A percentile compares a stretch with the other conserved stretches of the same genome.
phyloP scores from a whole-genome alignment of 2,797 vertebrate genomes.

The Nasua narica region DNA sequence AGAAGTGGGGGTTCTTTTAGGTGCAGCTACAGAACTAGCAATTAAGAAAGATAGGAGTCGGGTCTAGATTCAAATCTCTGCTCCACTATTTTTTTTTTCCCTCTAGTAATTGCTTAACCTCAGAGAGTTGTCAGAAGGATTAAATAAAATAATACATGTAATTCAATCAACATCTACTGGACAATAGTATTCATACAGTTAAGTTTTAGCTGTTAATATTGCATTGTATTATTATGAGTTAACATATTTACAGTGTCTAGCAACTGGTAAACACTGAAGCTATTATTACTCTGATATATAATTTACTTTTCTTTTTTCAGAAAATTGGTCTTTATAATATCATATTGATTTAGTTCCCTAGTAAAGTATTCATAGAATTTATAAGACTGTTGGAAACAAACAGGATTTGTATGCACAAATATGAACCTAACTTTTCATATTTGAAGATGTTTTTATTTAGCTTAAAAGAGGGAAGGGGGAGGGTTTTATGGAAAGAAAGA shows the following conservation, averaged over 20 bases:
- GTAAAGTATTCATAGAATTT: neutral
- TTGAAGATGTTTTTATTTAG: neutral
- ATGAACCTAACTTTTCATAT: neutral
- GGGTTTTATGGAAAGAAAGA: neutral
- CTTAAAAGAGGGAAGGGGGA: neutral
- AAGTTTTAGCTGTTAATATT: constrained; percentile 26
- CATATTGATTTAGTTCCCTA: neutral
- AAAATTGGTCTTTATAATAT: neutral
- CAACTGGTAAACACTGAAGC: constrained; percentile 21
- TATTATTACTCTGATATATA: constrained; percentile 29
- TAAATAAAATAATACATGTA: neutral
- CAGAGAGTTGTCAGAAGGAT: neutral
- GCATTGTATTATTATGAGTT: constrained; percentile 30
- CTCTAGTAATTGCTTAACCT: neutral
- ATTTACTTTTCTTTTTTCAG: neutral
- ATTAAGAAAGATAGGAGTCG: neutral
- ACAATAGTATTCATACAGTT: neutral
- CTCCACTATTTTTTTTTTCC: neutral
- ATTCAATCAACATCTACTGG: neutral
- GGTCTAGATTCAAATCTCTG: neutral
- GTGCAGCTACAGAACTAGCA: neutral
- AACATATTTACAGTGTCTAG: neutral
- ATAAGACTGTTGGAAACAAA: neutral
- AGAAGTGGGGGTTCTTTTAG: neutral
- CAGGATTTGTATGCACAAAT: no score